These are phyloP conservation scores for Drosophila insularis DNA, from an alignment of 1,140 invertebrate species.

Conservation along the genomic window DNA sequence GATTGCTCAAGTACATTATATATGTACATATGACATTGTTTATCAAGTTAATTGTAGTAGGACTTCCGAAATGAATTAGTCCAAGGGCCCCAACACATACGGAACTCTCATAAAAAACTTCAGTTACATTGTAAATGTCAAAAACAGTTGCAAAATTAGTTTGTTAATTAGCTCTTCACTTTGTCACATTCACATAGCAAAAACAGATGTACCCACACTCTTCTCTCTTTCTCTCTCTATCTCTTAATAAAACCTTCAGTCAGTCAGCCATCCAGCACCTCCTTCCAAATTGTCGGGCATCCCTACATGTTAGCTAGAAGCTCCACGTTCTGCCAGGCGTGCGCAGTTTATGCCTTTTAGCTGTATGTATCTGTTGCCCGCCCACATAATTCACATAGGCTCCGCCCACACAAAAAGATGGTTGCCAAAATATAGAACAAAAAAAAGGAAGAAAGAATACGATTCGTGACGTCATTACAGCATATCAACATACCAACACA, in stretches of 20 bases:
- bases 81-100: conserved; percentile 12
- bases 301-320: conserved; percentile 13
- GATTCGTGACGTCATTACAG: conserved; percentile 60
- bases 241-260: too few species aligned
- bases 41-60: conserved; percentile 2
- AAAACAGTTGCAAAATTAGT: conserved; percentile 77
- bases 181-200: conserved; percentile 48
- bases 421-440: conserved; percentile 56
- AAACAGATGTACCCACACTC: conserved; percentile 35
- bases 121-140: conserved; percentile 71
- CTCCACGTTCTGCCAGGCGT: conserved; percentile 29
- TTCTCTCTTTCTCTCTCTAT: too few species aligned
- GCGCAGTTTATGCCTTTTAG: conserved; percentile 16
- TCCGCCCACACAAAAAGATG: conserved; percentile 72
- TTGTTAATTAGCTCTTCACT: conserved; percentile 80
- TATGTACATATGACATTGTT: neutral
- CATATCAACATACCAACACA: conserved; percentile 21
- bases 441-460: neutral
- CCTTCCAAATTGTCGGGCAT: conserved; percentile 3
- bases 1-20: neutral
- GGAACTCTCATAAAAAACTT: conserved; percentile 72
- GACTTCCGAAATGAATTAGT: conserved; percentile 25
- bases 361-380: conserved; percentile 65
- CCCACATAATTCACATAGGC: conserved; percentile 42
- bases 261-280: neutral